Conservation (phyloP, 2,888 invertebrate species). For the Pediacus dermestoides region DNA sequence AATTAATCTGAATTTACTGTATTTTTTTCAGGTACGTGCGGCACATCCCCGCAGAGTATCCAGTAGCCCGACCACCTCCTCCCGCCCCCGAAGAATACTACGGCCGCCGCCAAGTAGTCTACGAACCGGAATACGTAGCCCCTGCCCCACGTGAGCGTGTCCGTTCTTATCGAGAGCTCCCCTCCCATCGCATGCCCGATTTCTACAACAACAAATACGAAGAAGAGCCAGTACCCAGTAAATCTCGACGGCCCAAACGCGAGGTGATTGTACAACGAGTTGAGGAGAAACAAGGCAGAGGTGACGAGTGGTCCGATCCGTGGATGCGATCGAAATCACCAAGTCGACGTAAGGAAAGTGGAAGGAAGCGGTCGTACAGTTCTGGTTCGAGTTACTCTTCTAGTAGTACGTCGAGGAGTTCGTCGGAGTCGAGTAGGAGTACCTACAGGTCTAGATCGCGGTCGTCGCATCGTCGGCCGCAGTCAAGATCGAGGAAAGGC, state of each 20-base stretch:
- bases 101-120: constrained; percentile 45
- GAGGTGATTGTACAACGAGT: constrained; percentile 73
- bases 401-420: constrained; percentile 46
- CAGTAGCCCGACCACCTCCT: constrained; percentile 28
- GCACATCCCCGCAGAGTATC: constrained; percentile 42
- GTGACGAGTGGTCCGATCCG: constrained; percentile 93
- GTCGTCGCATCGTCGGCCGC: constrained; percentile 50
- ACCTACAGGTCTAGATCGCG: constrained; percentile 51
- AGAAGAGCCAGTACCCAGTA: constrained; percentile 46
- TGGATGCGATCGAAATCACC: constrained; percentile 82
- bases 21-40: constrained; percentile 36
- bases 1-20: not conserved
- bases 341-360: constrained; percentile 53
- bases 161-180: constrained; percentile 53
- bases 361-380: constrained; percentile 61
- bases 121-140: constrained; percentile 44
- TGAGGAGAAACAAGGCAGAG: constrained; percentile 52
- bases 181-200: constrained; percentile 56
- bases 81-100: constrained; percentile 40
- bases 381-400: constrained; percentile 68
- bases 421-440: constrained; percentile 44
- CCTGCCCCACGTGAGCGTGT: constrained; percentile 46
- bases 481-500: constrained; percentile 44
- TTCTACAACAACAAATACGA: constrained; percentile 51
- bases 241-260: constrained; percentile 42